A percentile compares a stretch with the other conserved stretches of the same genome.
phyloP scores from a whole-genome alignment of 2,113 vertebrate species.

The Leucoraja erinaceus region DNA sequence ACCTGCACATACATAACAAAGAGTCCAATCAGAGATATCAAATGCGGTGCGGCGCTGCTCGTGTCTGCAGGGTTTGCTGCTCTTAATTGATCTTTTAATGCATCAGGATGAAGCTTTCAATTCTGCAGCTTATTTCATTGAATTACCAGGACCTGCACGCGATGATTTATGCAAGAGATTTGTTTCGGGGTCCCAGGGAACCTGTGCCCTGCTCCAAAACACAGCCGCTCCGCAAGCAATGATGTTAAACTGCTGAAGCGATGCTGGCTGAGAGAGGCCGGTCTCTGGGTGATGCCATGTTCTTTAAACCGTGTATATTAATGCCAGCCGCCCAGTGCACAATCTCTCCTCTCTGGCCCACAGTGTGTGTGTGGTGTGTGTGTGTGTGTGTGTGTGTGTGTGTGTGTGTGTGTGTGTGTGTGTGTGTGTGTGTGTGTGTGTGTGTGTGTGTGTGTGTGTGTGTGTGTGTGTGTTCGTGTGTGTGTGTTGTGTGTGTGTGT shows the following conservation, averaged over 20 bases:
- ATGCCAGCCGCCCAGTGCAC: constrained; percentile 57
- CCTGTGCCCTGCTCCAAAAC: constrained; percentile 58
- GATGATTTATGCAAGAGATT: constrained; percentile 40
- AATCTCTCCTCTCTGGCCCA: constrained; percentile 57
- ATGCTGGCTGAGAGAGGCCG: constrained; percentile 54
- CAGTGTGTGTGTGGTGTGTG: not conserved
- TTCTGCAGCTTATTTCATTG: constrained; percentile 24
- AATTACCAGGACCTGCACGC: constrained; percentile 41
- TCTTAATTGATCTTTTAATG: constrained; percentile 39
- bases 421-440: too few relatives aligned
- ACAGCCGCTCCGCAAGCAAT: constrained; percentile 65
- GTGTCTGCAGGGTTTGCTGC: constrained; percentile 24
- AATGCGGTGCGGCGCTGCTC: not conserved
- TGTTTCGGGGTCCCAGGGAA: constrained; percentile 35
- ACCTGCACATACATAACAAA: constrained; percentile 30
- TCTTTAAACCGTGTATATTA: constrained; percentile 49
- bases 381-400: too few relatives aligned
- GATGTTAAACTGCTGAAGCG: constrained; percentile 70
- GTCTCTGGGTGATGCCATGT: constrained; percentile 66
- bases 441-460: too few relatives aligned
- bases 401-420: too few relatives aligned
- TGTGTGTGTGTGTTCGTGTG: too few relatives aligned
- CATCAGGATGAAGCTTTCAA: constrained; percentile 33
- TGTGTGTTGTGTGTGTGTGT: too few relatives aligned
- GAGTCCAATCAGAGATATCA: constrained; percentile 32